These are phyloP conservation scores for Marmota flaviventris DNA, from an alignment of 2,113 vertebrate genomes.

Conservation along the genomic window DNA sequence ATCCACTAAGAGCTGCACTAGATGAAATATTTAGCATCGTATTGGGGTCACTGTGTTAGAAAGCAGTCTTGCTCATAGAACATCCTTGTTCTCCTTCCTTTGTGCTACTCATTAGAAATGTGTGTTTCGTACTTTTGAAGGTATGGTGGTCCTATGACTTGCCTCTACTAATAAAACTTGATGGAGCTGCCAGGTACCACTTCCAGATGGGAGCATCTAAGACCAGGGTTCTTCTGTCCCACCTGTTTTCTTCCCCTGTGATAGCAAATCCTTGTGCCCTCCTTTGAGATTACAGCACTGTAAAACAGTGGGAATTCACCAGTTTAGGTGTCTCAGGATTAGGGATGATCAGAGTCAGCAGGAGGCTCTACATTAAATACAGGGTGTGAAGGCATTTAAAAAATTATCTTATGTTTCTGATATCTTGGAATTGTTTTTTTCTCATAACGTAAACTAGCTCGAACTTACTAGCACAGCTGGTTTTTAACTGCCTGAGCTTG, in stretches of 20 bases:
- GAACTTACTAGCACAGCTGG: neutral
- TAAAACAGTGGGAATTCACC: neutral
- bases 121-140: neutral
- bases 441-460: neutral
- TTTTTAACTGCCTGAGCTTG: neutral
- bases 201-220: neutral
- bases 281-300: neutral
- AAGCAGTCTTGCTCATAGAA: neutral
- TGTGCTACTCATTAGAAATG: neutral
- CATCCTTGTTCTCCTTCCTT: too few relatives aligned
- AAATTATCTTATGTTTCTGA: neutral
- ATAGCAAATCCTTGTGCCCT: neutral
- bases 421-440: neutral
- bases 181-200: neutral
- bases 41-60: neutral
- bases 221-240: too few relatives aligned
- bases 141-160: neutral
- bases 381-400: neutral
- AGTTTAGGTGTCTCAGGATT: neutral
- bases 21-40: neutral
- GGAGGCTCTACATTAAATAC: rapidly evolving
- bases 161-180: neutral
- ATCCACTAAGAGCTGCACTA: neutral
- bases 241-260: neutral
- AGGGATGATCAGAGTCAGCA: rapidly evolving